A percentile compares a stretch with the other conserved stretches of the same genome.
Evolutionary conservation across 2,113 vertebrate species (phyloP).

Genomic region (Nannobrachium achirus): DNA sequence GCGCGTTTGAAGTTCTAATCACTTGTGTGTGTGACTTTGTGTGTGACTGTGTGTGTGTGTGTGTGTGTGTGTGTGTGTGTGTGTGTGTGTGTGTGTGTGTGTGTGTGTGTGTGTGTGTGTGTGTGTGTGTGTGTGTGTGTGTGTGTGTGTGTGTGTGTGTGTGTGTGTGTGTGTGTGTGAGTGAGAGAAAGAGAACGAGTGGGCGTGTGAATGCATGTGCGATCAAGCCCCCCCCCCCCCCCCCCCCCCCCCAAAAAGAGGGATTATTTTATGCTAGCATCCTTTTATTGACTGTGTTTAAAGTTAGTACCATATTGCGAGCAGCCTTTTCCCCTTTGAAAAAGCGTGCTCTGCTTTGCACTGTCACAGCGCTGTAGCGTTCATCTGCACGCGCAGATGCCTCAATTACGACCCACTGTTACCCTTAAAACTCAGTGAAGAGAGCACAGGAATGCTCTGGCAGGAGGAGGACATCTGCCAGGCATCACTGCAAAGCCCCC

Average conservation of each 20-base stretch:
- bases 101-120: too few species aligned
- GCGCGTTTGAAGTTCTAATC: constrained; percentile 62
- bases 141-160: too few species aligned
- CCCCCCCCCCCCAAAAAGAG: constrained; percentile 52
- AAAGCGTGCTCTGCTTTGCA: constrained; percentile 31
- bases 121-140: too few species aligned
- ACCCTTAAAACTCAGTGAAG: constrained; percentile 57
- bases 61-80: constrained; percentile 8
- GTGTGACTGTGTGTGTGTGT: constrained; percentile 21
- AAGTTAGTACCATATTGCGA: constrained; percentile 68
- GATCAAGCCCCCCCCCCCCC: too few species aligned
- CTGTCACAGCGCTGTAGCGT: constrained; percentile 55
- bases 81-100: too few species aligned
- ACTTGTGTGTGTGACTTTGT: constrained; percentile 39
- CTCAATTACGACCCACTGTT: constrained; percentile 67
- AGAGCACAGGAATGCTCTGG: constrained; percentile 62
- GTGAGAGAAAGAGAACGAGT: too few species aligned
- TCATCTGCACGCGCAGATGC: constrained; percentile 63
- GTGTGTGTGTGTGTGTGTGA: too few species aligned
- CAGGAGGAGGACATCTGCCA: constrained; percentile 65
- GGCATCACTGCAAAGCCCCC: constrained; percentile 56
- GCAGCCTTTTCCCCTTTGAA: constrained; percentile 59
- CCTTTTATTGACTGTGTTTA: constrained; percentile 67
- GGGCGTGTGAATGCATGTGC: too few species aligned
- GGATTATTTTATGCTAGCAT: constrained; percentile 58